Conservation (phyloP, 2,888 invertebrate species). For the Pristionchus maxplancki region DNA sequence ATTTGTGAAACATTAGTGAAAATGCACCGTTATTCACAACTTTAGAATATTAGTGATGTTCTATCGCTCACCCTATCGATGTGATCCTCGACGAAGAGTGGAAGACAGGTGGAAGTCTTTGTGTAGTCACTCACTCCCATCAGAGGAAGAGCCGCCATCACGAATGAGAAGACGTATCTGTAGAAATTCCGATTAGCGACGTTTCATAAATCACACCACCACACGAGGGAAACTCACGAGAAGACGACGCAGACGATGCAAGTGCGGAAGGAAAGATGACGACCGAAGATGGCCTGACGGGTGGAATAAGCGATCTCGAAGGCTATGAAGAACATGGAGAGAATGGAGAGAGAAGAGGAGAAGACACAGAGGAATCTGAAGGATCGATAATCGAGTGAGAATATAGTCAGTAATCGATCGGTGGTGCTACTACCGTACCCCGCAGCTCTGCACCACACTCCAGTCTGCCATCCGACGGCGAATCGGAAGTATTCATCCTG, state of each 20-base stretch:
- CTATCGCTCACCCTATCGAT: slow-evolving; percentile 83
- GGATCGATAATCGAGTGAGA: background rate
- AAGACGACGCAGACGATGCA: slow-evolving; percentile 53
- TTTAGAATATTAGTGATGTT: too few species aligned
- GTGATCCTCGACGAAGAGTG: slow-evolving; percentile 90
- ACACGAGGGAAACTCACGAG: slow-evolving; percentile 57
- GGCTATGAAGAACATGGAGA: slow-evolving; percentile 92
- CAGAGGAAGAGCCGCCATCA: slow-evolving; percentile 91
- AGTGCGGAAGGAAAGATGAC: slow-evolving; percentile 83
- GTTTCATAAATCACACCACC: background rate
- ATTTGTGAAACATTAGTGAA: background rate
- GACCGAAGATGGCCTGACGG: slow-evolving; percentile 88
- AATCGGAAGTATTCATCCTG: slow-evolving; percentile 95
- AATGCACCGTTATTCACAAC: too few species aligned
- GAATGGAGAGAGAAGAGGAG: slow-evolving; percentile 93
- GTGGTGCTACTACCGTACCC: slow-evolving; percentile 31
- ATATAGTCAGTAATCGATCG: background rate
- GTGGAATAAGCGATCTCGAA: slow-evolving; percentile 77
- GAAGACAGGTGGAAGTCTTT: slow-evolving; percentile 95
- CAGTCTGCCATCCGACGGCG: slow-evolving; percentile 96
- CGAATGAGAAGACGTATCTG: slow-evolving; percentile 40
- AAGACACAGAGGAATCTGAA: slow-evolving; percentile 90
- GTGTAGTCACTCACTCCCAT: slow-evolving; percentile 94
- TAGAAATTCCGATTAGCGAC: background rate
- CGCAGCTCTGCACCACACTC: slow-evolving; percentile 77